phyloP scores from a whole-genome alignment of 2,797 vertebrate genomes.

The Lacerta bilineata region DNA sequence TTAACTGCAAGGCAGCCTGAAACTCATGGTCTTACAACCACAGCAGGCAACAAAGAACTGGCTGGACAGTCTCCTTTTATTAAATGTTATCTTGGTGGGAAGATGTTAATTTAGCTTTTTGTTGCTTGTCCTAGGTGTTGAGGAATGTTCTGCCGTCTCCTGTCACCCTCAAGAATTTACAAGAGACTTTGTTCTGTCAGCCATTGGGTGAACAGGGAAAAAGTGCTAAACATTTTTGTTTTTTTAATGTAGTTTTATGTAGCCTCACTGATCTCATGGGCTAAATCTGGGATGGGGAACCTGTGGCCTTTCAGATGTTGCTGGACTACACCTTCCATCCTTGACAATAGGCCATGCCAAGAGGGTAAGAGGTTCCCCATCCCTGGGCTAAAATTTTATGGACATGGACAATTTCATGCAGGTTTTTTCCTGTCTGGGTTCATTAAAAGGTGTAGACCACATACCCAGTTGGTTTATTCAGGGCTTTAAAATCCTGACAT shows the following conservation, averaged over 20 bases:
- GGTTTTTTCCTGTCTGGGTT: not conserved
- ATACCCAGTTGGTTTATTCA: not conserved
- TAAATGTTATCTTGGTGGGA: not conserved
- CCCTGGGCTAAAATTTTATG: not conserved
- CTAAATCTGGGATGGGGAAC: too few relatives aligned
- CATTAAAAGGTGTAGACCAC: not conserved
- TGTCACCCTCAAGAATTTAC: not conserved
- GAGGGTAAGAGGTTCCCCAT: not conserved
- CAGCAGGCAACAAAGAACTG: not conserved
- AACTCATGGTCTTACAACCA: not conserved
- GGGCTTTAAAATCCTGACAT: not conserved
- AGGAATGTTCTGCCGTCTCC: not conserved
- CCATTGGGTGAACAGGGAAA: not conserved
- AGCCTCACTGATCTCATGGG: too few relatives aligned
- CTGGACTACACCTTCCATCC: too few relatives aligned
- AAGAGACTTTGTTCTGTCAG: not conserved
- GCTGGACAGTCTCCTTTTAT: not conserved
- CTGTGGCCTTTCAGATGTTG: too few relatives aligned
- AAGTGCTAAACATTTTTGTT: not conserved
- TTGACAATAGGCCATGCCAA: too few relatives aligned
- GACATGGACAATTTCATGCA: not conserved
- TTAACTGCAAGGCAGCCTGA: not conserved
- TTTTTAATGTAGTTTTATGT: too few relatives aligned
- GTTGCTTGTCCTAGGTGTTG: conserved; percentile 11
- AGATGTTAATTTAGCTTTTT: not conserved